phyloP scores from a whole-genome alignment of 92 coral and sea anemone species.

The Meandrina meandrites region DNA sequence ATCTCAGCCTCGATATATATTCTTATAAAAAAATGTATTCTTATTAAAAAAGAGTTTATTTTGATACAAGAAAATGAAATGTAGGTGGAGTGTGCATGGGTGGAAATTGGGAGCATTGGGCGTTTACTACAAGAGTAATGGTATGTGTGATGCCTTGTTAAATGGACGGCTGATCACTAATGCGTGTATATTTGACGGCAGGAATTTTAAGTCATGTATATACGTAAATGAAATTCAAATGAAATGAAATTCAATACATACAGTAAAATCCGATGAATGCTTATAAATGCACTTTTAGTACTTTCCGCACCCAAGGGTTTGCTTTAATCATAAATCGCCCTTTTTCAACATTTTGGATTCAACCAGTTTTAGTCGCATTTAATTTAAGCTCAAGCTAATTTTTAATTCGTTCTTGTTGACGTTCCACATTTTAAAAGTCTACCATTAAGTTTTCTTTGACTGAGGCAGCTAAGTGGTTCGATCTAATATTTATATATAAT shows the following conservation, averaged over 20 bases:
- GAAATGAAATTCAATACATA: too few species aligned
- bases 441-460: too few species aligned
- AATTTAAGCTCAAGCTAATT: not conserved
- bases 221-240: not conserved
- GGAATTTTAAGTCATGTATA: too few species aligned
- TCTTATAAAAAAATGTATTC: too few species aligned
- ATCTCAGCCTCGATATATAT: too few species aligned
- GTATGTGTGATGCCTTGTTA: not conserved
- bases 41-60: too few species aligned
- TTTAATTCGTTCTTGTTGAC: not conserved
- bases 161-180: not conserved
- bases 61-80: too few species aligned
- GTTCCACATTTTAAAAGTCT: not conserved
- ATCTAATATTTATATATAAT: not conserved
- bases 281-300: too few species aligned
- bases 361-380: not conserved
- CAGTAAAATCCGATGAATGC: too few species aligned
- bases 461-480: not conserved
- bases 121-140: not conserved
- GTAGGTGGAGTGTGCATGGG: too few species aligned
- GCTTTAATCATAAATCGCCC: not conserved
- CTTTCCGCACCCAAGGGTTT: too few species aligned
- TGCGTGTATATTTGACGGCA: not conserved
- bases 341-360: not conserved
- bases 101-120: not conserved